phyloP scores from a whole-genome alignment of 2,797 vertebrate genomes.

The Craterocephalus amniculus region DNA sequence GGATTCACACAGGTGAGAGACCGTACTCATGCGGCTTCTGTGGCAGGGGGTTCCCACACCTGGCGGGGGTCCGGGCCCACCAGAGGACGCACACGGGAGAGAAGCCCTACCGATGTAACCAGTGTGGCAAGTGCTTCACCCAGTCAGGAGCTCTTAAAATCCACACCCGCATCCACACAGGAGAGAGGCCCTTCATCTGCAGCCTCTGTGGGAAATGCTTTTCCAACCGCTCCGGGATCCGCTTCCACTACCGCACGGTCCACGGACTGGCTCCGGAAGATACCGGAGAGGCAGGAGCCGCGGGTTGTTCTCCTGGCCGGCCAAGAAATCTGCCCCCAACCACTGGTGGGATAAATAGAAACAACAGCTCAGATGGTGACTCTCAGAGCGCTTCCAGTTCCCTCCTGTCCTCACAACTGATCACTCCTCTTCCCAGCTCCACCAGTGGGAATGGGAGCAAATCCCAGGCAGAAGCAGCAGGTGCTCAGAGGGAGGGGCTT shows the following conservation, averaged over 20 bases:
- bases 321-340: constrained; percentile 54
- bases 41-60: constrained; percentile 83
- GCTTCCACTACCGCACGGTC: constrained; percentile 84
- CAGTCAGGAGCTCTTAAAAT: constrained; percentile 87
- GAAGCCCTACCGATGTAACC: constrained; percentile 83
- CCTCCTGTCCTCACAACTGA: constrained; percentile 9
- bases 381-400: constrained; percentile 7
- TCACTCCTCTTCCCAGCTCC: neutral
- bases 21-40: constrained; percentile 84
- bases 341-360: neutral
- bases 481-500: constrained; percentile 32
- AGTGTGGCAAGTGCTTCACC: constrained; percentile 86
- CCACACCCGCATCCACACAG: constrained; percentile 84
- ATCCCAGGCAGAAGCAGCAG: constrained; percentile 38
- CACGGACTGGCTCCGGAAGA: constrained; percentile 76
- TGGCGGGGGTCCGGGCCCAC: constrained; percentile 84
- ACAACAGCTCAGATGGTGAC: neutral
- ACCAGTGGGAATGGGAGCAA: constrained; percentile 12
- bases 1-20: constrained; percentile 85
- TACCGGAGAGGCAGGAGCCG: constrained; percentile 34
- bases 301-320: constrained; percentile 45
- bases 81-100: constrained; percentile 86
- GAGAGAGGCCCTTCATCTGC: constrained; percentile 84
- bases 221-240: constrained; percentile 84
- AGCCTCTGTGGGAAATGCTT: constrained; percentile 83